Percentiles rank a stretch among this genome's conserved stretches.
Evolutionary conservation across 2,797 vertebrate genomes (phyloP).

Genomic region (Acrocephalus scirpaceus): DNA sequence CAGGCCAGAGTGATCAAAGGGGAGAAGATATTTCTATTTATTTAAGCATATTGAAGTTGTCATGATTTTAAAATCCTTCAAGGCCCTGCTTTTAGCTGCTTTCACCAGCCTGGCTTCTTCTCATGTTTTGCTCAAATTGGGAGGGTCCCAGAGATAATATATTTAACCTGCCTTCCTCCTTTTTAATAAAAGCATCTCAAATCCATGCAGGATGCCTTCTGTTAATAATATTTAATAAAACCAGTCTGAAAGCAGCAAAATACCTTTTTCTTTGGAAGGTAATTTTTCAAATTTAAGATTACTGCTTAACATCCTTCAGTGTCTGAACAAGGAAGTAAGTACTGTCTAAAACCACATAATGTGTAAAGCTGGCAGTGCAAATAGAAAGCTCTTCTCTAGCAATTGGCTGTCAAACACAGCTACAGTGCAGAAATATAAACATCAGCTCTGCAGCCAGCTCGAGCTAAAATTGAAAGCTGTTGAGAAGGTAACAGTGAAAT

Average conservation of each 20-base stretch:
- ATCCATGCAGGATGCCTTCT: background rate
- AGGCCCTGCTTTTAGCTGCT: background rate
- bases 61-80: background rate
- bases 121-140: background rate
- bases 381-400: constrained; percentile 47
- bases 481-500: constrained; percentile 35
- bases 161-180: background rate
- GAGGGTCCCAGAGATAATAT: background rate
- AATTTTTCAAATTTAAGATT: constrained; percentile 53
- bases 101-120: background rate
- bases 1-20: background rate
- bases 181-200: background rate
- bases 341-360: constrained; percentile 40
- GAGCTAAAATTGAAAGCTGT: constrained; percentile 24
- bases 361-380: constrained; percentile 48
- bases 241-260: background rate
- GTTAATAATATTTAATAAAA: constrained; percentile 22
- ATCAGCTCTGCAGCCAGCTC: constrained; percentile 36
- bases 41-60: constrained; percentile 8
- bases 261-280: background rate
- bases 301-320: constrained; percentile 8
- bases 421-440: constrained; percentile 53
- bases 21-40: constrained; percentile 14
- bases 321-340: constrained; percentile 32
- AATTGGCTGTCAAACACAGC: constrained; percentile 59